phyloP scores from a whole-genome alignment of 2,888 invertebrate genomes.

The Dynastes grantii region DNA sequence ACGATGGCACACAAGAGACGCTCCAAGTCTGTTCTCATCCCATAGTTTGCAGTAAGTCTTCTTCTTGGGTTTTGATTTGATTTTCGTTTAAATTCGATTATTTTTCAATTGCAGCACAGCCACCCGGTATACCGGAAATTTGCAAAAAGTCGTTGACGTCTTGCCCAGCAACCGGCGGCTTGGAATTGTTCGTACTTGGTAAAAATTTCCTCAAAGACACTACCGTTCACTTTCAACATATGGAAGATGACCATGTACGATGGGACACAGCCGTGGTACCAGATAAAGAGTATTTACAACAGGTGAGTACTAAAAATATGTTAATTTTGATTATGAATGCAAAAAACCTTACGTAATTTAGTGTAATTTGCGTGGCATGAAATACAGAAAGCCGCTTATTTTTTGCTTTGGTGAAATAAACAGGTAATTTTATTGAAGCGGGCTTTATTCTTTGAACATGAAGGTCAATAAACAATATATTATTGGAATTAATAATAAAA shows the following conservation, averaged over 20 bases:
- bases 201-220: slow-evolving; percentile 95
- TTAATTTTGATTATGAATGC: not conserved
- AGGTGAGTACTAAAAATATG: slow-evolving; percentile 71
- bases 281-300: slow-evolving; percentile 91
- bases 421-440: too few species aligned
- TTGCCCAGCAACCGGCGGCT: slow-evolving; percentile 85
- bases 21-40: slow-evolving; percentile 92
- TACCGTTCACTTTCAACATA: slow-evolving; percentile 83
- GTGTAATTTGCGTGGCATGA: not conserved
- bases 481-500: too few species aligned
- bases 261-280: slow-evolving; percentile 91
- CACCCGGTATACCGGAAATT: slow-evolving; percentile 93
- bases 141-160: slow-evolving; percentile 90
- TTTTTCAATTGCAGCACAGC: slow-evolving; percentile 79
- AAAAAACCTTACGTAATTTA: too few species aligned
- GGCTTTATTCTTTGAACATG: too few species aligned
- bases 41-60: slow-evolving; percentile 91
- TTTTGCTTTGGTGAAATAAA: too few species aligned
- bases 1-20: slow-evolving; percentile 86
- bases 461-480: too few species aligned
- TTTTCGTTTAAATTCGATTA: not conserved
- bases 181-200: slow-evolving; percentile 90
- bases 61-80: not conserved
- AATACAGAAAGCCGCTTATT: not conserved
- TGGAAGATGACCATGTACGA: slow-evolving; percentile 72